Base-by-base conservation (phyloP, 1,140 invertebrate species). In the Aphidius gifuensis region DNA sequence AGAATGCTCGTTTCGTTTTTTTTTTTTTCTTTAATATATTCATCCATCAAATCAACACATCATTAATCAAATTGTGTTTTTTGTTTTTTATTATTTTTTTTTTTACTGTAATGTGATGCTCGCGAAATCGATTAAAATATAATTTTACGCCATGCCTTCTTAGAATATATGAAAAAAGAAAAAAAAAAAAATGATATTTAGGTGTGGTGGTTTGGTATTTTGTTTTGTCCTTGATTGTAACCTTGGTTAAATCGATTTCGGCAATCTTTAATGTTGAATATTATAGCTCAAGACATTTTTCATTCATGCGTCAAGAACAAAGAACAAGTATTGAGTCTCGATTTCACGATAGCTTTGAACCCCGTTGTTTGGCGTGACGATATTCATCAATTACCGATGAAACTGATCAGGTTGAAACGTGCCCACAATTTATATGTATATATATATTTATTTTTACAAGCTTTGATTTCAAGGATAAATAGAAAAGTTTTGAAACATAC, bases 341-440 rank as follows among this genome's bases (percentile, higher is more conserved):
- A 39, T 53, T 53, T 53, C 51, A 53, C 32, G 9, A n/a, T 23
- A 11, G 7, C 9, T 38, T 38, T 38, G 51, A 53, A 23, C 51
- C 51, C 51, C 38, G 51, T 38, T 11, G 51, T 53, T 53, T 40
- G 38, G 21, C 9, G 21, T 40, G 21, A 58, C 46, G 56, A 58
- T 21, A 48, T 58, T 58, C 46, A 45, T 58, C 56, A 53, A 53
- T 53, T 40, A 11, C 51, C 32, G 38, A 40, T 39, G 51, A 40
- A 53, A 53, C 38, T 38, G 51, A 53, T 53, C 51, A 38, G 11
- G 4, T 40, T 40, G 51, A 53, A 32, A 53, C 51, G 32, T 53
- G 51, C 40, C 40, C 51, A 53, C 11, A 32, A 53, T 39, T 8
- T 40, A 9, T 38, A 40, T 40, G 1, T 3, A 32, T 32, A 32